A percentile compares a stretch with the other conserved stretches of the same genome.
Conservation (phyloP, 2,797 vertebrate species). For the Epinephelus malabaricus region DNA sequence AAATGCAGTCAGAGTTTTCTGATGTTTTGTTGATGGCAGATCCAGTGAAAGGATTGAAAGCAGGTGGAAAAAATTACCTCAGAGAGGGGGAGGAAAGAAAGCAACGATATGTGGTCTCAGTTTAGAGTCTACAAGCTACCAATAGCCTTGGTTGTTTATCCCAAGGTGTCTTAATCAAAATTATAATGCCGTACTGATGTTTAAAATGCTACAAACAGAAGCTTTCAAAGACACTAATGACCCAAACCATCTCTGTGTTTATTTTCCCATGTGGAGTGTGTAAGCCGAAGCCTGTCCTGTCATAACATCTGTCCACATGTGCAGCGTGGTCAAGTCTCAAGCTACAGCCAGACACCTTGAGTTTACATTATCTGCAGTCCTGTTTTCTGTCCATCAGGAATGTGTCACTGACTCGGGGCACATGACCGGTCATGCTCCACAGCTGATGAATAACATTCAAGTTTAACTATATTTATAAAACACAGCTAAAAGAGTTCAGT, state of each 20-base stretch:
- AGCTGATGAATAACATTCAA: background rate
- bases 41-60: background rate
- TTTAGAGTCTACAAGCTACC: background rate
- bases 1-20: background rate
- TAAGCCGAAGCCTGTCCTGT: background rate
- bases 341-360: background rate
- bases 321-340: background rate
- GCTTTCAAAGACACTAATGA: background rate
- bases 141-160: too few species aligned
- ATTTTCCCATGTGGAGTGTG: background rate
- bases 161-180: background rate
- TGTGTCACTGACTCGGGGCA: background rate
- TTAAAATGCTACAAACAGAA: background rate
- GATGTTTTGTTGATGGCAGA: too few species aligned
- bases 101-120: background rate
- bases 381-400: conserved; percentile 34
- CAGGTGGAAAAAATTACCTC: background rate
- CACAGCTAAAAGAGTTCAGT: background rate
- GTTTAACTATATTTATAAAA: conserved; percentile 38
- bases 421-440: accelerated
- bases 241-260: background rate
- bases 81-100: background rate
- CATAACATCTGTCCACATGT: conserved; percentile 39
- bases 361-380: conserved; percentile 10
- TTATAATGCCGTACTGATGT: background rate